Conservation (phyloP, 2,113 vertebrate genomes). For the Halichoeres trimaculatus region DNA sequence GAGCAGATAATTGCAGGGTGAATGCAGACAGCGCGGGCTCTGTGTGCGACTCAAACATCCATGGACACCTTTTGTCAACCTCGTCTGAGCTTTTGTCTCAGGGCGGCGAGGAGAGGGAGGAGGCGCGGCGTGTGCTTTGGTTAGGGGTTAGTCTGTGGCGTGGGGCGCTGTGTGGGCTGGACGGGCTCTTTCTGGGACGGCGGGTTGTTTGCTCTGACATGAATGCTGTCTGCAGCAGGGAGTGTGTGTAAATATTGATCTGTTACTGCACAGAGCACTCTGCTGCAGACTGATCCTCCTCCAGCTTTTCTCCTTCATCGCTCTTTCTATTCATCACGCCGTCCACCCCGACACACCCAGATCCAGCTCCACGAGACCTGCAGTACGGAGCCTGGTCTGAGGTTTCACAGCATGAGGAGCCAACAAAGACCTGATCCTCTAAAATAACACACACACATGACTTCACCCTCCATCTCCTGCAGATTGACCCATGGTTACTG, state of each 20-base stretch:
- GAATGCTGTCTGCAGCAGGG: constrained; percentile 75
- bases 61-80: constrained; percentile 81
- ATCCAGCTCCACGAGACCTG: constrained; percentile 46
- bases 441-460: too few species aligned
- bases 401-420: constrained; percentile 1
- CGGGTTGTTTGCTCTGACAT: constrained; percentile 74
- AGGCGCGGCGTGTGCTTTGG: constrained; percentile 44
- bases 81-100: constrained; percentile 76
- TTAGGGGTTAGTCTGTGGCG: constrained; percentile 19
- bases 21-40: constrained; percentile 73
- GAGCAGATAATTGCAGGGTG: constrained; percentile 81
- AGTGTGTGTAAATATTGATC: constrained; percentile 83
- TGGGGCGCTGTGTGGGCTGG: constrained; percentile 62
- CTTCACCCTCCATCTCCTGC: too few species aligned
- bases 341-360: constrained; percentile 64
- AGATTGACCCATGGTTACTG: too few species aligned
- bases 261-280: constrained; percentile 67
- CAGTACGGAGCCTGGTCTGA: constrained; percentile 16
- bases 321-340: constrained; percentile 51
- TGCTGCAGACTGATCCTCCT: constrained; percentile 62
- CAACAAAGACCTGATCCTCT: not conserved
- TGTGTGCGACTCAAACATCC: constrained; percentile 73
- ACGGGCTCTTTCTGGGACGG: constrained; percentile 62
- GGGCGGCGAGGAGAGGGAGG: constrained; percentile 22
- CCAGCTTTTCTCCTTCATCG: constrained; percentile 46